phyloP scores from a whole-genome alignment of 2,113 vertebrate genomes.

The Scytalopus superciliaris region DNA sequence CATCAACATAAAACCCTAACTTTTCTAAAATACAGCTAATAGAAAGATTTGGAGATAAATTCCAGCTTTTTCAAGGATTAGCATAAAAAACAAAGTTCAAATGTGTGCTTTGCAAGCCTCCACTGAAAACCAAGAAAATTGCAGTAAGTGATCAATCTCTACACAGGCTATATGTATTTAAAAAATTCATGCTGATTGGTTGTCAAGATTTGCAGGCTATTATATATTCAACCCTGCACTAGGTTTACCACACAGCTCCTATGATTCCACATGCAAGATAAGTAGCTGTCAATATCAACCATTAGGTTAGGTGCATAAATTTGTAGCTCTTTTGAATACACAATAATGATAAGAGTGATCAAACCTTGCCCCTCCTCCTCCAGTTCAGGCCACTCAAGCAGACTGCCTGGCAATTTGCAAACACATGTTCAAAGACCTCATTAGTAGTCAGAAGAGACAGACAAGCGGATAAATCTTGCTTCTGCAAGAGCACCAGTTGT shows the following conservation, averaged over 20 bases:
- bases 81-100: background rate
- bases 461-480: conserved; percentile 11
- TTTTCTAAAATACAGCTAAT: background rate
- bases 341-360: background rate
- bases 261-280: background rate
- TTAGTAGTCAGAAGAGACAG: conserved; percentile 51
- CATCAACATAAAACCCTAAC: background rate
- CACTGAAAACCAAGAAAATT: background rate
- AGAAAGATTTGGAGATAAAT: background rate
- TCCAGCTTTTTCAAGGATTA: background rate
- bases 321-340: background rate
- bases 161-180: background rate
- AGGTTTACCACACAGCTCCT: background rate
- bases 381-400: background rate
- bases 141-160: background rate
- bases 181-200: background rate
- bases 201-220: background rate
- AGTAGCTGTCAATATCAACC: background rate
- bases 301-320: background rate
- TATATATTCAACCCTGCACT: background rate
- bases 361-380: background rate
- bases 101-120: background rate
- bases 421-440: conserved; percentile 48
- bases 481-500: background rate
- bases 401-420: conserved; percentile 30